A percentile compares a stretch with the other conserved stretches of the same genome.
Evolutionary conservation across 1,140 invertebrate genomes (phyloP).

Genomic region (Drosophila setifemur): DNA sequence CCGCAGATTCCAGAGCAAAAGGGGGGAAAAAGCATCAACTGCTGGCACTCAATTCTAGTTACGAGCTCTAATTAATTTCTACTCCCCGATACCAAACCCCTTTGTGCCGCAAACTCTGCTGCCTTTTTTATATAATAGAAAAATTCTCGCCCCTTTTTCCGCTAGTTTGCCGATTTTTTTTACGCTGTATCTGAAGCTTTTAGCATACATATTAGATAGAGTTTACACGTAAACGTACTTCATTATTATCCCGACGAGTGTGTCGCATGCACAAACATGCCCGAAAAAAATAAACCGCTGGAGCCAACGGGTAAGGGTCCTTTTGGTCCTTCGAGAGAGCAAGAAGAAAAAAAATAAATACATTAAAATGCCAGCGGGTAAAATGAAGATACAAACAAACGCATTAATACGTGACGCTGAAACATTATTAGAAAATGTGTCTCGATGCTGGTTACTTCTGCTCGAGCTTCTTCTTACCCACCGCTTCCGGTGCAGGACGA

Average conservation of each 20-base stretch:
- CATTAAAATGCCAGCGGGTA: constrained; percentile 80
- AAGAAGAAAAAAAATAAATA: constrained; percentile 56
- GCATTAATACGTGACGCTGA: constrained; percentile 81
- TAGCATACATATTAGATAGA: constrained; percentile 63
- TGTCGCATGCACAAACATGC: constrained; percentile 55
- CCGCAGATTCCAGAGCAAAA: not conserved
- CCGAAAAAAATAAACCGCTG: constrained; percentile 34
- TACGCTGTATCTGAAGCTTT: constrained; percentile 22
- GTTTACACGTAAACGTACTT: constrained; percentile 62
- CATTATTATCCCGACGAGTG: constrained; percentile 61
- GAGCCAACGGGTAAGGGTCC: constrained; percentile 12
- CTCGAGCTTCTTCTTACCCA: constrained; percentile 11
- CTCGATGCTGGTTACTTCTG: constrained; percentile 69
- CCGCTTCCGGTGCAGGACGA: constrained; percentile 16
- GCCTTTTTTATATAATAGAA: constrained; percentile 15
- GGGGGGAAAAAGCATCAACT: not conserved
- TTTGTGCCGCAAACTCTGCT: not conserved
- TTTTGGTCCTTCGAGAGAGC: not conserved
- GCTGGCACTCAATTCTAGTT: constrained; percentile 5
- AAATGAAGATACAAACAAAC: constrained; percentile 82
- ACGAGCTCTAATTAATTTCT: constrained; percentile 40
- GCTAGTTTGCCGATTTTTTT: constrained; percentile 15
- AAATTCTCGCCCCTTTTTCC: constrained; percentile 6
- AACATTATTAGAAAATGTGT: constrained; percentile 81
- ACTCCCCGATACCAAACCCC: constrained; percentile 18